phyloP scores from a whole-genome alignment of 2,797 vertebrate genomes.

The Myotis pilosus region DNA sequence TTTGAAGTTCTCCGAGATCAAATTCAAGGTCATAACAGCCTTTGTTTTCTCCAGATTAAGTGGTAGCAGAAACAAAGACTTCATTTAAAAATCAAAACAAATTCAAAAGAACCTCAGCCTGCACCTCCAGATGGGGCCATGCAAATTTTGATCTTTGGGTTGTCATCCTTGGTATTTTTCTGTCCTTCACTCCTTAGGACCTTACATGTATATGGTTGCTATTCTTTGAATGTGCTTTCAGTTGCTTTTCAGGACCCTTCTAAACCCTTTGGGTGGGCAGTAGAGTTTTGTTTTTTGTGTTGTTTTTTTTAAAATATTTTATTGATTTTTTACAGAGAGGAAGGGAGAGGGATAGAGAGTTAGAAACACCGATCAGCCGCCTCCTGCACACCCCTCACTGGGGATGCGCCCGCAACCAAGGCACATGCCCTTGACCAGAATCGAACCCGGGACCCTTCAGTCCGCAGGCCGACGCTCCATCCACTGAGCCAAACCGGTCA shows the following conservation, averaged over 20 bases:
- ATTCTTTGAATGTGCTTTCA: slow-evolving; percentile 20
- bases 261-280: background rate
- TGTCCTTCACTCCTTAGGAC: background rate
- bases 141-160: background rate
- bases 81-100: background rate
- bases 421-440: no score
- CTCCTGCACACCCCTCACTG: no score
- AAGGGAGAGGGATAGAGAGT: no score
- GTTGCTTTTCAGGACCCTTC: background rate
- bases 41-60: slow-evolving; percentile 40
- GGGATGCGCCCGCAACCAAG: no score
- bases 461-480: no score
- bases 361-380: no score
- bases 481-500: no score
- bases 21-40: background rate
- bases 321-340: no score
- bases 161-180: background rate
- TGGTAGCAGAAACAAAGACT: background rate
- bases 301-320: no score
- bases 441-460: no score
- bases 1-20: slow-evolving; percentile 27
- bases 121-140: background rate
- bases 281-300: background rate
- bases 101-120: background rate
- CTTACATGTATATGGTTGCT: background rate